Base-by-base conservation (phyloP, 2,797 vertebrate genomes). In the Cephalopachus bancanus region DNA sequence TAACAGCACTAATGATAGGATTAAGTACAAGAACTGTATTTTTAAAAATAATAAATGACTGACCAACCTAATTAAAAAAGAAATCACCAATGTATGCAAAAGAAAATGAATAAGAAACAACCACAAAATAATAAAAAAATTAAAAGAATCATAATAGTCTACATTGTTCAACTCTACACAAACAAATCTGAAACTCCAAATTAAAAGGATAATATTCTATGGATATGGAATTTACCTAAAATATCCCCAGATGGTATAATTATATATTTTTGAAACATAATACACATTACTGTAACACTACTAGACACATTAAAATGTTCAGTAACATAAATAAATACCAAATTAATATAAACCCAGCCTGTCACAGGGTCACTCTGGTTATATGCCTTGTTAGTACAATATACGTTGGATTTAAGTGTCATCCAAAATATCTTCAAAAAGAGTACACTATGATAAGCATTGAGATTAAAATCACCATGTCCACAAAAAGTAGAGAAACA, bases 171-270 rank as follows among this genome's bases (percentile, higher is more conserved):
- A 33, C 65, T 72, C 44, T 78, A 20, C 55, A 67, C 30, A 94
- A 81, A 49, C 51, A 71, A 91, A 84, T 26, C n/a, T 74, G 59
- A 91, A 89, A 94, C 75, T 85, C 20, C 17, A 74, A 11, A 80
- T 76, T 79, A 89, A 89, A 85, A 75, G 20, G 6, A n/a, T 59
- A 79, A 49, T 81, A 79, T 69, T 26, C 69, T 79, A 44, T 49
- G 20, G 14, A 10, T 28, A 62, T 55, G 22, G 8, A 80, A 92
- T 75, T 91, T 89, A 80, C 15, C 49, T 24, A 85, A 74, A 92
- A 79, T 30, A 91, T 37, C 57, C 44, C 20, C 10, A 60, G 19
- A 85, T 78, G 26, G 67, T 67, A 84, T 22, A 17, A 65, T 8
- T 33, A 3, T 22, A 71, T 30, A 44, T 89, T 80, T 93, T 12